Evolutionary conservation across 92 coral and sea anemone genomes (phyloP), one percentile per base, ranked within the genome.

Genomic region (Nematostella vectensis): DNA sequence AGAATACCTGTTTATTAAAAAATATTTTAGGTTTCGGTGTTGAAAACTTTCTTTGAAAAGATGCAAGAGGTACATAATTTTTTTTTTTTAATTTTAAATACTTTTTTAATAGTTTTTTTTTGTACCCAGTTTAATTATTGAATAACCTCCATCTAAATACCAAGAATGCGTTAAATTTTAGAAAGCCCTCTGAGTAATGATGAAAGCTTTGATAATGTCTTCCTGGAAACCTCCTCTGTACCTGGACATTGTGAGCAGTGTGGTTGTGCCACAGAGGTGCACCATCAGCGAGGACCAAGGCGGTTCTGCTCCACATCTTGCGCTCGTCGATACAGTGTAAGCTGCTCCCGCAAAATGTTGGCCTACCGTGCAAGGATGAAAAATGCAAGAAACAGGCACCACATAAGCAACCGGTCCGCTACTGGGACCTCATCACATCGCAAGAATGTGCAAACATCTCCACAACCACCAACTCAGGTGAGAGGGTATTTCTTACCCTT

Each of bases 221-320:
- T 85, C 67, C 37, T 54, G 28, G 94, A 85, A 3, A 76, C 79
- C 11, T 68, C 82, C 19, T 59, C 65, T 15, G 53, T 81, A 22
- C 72, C 72, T 66, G 94, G 83, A 1, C 79, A 75, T 42, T 85
- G 94, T 59, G 94, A 85, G 25, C 94, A 85, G 61, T 85, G 94
- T 53, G 94, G 94, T n/a, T 47, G 61, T 31, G 67, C 69, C 9
- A 85, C 88, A 29, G 94, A 85, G 55, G 61, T 63, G 19, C 83
- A 62, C 12, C 88, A 80, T 50, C 86, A 85, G 42, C 75, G 94
- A 11, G 98, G 87, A 15, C 86, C 93, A 15, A 82, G 74, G 59
- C 72, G 89, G 45, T 91, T 91, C 71, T 91, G 98, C 51, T 91
- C 98, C 18, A 91, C 89, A 0, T 81, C 96, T 17, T 91, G 98